Evolutionary conservation across 2,888 invertebrate genomes (phyloP).

Genomic region (Caenorhabditis afra): DNA sequence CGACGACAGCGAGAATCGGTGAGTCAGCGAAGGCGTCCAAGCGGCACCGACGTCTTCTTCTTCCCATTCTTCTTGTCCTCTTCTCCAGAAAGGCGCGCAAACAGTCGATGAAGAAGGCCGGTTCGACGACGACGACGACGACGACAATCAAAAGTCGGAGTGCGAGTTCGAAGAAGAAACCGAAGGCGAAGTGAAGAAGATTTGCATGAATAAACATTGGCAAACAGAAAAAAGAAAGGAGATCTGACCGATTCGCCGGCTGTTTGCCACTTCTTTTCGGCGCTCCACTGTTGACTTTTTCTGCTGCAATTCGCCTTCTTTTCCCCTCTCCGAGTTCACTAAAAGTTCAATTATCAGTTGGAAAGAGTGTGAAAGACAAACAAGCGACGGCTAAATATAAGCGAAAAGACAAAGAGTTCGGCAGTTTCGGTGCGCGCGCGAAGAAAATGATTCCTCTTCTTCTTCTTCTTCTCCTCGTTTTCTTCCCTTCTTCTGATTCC

Average conservation of each 20-base stretch:
- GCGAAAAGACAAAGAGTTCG: conserved; percentile 11
- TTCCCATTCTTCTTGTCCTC: too few relatives aligned
- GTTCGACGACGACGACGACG: conserved; percentile 23
- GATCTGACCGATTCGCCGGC: background rate
- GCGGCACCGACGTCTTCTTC: background rate
- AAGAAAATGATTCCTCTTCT: conserved; percentile 29
- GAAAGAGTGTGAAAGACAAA: conserved; percentile 30
- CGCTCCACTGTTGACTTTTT: background rate
- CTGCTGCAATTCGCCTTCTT: background rate
- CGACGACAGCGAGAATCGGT: conserved; percentile 51
- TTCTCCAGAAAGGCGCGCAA: conserved; percentile 54
- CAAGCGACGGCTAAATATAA: conserved; percentile 31
- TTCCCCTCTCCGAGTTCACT: conserved; percentile 14
- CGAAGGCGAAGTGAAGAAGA: conserved; percentile 32
- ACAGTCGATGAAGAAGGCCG: conserved; percentile 58
- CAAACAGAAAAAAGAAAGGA: background rate
- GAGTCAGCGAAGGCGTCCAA: conserved; percentile 1
- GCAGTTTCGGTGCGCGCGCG: too few relatives aligned
- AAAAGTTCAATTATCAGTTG: conserved; percentile 52
- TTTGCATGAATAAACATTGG: conserved; percentile 49
- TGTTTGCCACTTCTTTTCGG: conserved; percentile 3
- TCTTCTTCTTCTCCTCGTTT: conserved; percentile 11
- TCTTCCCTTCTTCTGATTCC: conserved; percentile 1
- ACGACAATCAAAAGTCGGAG: conserved; percentile 41
- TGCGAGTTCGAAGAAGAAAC: conserved; percentile 46